A percentile compares a stretch with the other conserved stretches of the same genome.
Conservation (phyloP, 92 coral and sea anemone genomes). For the Phenganax marumi region DNA sequence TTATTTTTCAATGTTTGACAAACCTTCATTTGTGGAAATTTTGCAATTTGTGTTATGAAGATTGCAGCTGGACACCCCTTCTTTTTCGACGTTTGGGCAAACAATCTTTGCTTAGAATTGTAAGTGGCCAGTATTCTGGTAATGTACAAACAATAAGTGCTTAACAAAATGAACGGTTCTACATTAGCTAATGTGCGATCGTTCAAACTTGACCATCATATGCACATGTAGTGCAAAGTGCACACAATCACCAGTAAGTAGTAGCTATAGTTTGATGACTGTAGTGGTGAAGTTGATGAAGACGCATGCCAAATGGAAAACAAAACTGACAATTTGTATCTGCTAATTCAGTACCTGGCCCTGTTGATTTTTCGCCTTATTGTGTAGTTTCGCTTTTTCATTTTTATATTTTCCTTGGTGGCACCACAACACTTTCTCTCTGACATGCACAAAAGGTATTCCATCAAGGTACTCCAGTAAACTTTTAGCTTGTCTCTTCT, state of each 20-base stretch:
- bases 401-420: constrained; percentile 48
- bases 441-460: constrained; percentile 38
- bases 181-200: no score
- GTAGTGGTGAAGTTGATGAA: no score
- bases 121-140: constrained; percentile 12
- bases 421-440: constrained; percentile 40
- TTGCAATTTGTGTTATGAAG: constrained; percentile 23
- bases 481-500: constrained; percentile 30
- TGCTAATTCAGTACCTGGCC: background rate
- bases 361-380: constrained; percentile 3
- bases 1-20: background rate
- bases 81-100: constrained; percentile 29
- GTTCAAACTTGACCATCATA: no score
- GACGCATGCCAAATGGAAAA: no score
- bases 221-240: no score
- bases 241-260: no score
- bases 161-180: no score
- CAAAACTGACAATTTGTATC: background rate
- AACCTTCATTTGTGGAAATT: constrained; percentile 31
- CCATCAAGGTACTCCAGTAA: constrained; percentile 46
- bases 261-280: no score
- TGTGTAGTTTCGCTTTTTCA: constrained; percentile 34
- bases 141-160: background rate
- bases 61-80: constrained; percentile 32
- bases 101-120: background rate